Base-by-base conservation (phyloP, 2,113 vertebrate genomes). In the Colistium nudipinnis region DNA sequence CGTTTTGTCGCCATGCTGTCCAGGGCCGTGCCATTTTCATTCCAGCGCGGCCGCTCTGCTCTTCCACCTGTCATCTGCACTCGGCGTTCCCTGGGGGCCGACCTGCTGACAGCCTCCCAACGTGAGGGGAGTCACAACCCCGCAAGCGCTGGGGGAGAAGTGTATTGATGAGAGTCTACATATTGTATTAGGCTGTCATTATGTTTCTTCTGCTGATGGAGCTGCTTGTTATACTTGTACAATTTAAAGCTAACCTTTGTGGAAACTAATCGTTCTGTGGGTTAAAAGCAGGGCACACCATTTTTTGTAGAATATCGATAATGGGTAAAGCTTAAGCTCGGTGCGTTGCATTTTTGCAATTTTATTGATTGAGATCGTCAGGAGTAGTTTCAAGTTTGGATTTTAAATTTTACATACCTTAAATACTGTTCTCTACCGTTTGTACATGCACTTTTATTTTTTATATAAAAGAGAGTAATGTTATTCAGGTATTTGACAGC, bases 51-150 rank as follows among this genome's bases (percentile, higher is more conserved):
- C 75, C 63, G 68, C 74, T 80, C 74, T 76, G 81, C 76, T 87
- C 87, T 83, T 76, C 87, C 91, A 91, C 89, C 90, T 91, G 90
- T 92, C 91, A 89, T 82, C 85, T 84, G 70, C 76, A 66, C 84
- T 81, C 79, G 27, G 67, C 54, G 78, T 69, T 66, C 63, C 73
- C 75, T 7, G 0, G 61, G 35, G 54, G 74, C 80, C 19, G 49
- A 78, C 76, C 68, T 64, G 90, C 82, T 90, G 91, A 92, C 89
- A 91, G 87, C 80, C 55, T 12, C 85, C 14, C 74, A 81, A 81
- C 79, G 74, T 80, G 77, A 87, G 74, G 70, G 72, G 80, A 83
- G 86, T 76, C 83, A 61, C 85, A 89, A 75, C 67, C 33, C 53
- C 19, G 6, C 39, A 41, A 47, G 55, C 47, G 41, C 48, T 38